Evolutionary conservation across 2,888 invertebrate species (phyloP).

Genomic region (Nomada hirtipes): DNA sequence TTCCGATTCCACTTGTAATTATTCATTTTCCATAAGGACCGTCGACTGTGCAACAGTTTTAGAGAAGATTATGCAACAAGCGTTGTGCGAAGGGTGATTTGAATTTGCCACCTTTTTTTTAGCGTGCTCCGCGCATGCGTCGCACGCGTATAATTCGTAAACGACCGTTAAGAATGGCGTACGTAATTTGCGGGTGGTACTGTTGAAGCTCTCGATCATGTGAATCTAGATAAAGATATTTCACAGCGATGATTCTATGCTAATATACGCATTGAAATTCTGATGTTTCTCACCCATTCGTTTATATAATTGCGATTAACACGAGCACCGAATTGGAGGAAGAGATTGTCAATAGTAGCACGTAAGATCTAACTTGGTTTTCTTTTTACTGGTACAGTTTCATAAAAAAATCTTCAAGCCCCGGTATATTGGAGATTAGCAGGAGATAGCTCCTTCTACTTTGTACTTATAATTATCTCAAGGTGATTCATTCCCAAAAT

Average conservation of each 20-base stretch:
- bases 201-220: slow-evolving; percentile 26
- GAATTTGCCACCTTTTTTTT: slow-evolving; percentile 20
- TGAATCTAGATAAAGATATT: slow-evolving; percentile 11
- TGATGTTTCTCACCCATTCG: neutral
- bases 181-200: neutral
- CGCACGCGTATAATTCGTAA: slow-evolving; percentile 2
- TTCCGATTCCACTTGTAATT: slow-evolving; percentile 8
- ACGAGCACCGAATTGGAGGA: neutral
- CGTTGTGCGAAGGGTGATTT: slow-evolving; percentile 3
- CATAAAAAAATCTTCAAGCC: slow-evolving; percentile 71
- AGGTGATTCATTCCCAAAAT: slow-evolving; percentile 78
- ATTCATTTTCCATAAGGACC: slow-evolving; percentile 34
- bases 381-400: slow-evolving; percentile 65
- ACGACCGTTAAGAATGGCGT: slow-evolving; percentile 36
- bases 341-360: slow-evolving; percentile 4
- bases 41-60: neutral
- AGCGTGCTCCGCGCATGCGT: slow-evolving; percentile 19
- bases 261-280: neutral
- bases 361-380: slow-evolving; percentile 17
- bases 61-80: neutral
- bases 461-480: slow-evolving; percentile 67
- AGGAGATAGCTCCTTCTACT: slow-evolving; percentile 67
- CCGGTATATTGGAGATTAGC: slow-evolving; percentile 73
- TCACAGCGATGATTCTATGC: slow-evolving; percentile 3
- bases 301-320: slow-evolving; percentile 1